Percentiles rank a stretch among this genome's conserved stretches.
Evolutionary conservation across 2,113 vertebrate genomes (phyloP).

Genomic region (Neofelis nebulosa): DNA sequence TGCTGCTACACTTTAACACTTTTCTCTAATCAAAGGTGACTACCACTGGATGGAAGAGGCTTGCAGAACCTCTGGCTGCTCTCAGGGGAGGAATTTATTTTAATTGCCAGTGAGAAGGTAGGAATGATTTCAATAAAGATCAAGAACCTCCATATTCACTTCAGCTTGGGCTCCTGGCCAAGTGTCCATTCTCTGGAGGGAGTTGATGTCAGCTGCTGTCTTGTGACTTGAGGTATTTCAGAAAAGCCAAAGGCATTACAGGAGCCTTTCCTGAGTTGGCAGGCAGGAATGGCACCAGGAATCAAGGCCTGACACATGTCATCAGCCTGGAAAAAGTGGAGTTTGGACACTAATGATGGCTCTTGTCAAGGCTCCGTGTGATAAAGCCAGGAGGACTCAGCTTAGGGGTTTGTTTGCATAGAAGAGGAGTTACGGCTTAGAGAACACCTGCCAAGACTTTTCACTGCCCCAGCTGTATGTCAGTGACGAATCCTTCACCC

Average conservation of each 20-base stretch:
- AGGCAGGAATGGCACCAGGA: constrained; percentile 44
- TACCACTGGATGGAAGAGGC: constrained; percentile 17
- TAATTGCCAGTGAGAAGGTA: constrained; percentile 64
- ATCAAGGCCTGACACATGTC: constrained; percentile 66
- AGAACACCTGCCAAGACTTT: constrained; percentile 50
- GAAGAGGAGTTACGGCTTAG: not conserved
- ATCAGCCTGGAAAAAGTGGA: constrained; percentile 51
- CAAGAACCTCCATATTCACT: constrained; percentile 47
- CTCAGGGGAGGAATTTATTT: constrained; percentile 67
- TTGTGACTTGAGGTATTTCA: constrained; percentile 60
- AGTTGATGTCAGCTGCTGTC: constrained; percentile 50
- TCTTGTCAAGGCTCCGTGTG: constrained; percentile 57
- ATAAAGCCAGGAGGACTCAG: constrained; percentile 31
- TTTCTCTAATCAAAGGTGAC: constrained; percentile 67
- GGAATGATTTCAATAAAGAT: constrained; percentile 59
- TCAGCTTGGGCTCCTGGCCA: constrained; percentile 59
- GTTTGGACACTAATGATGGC: constrained; percentile 70
- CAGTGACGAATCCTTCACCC: not conserved
- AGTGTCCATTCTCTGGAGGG: constrained; percentile 49
- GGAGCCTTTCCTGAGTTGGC: constrained; percentile 56
- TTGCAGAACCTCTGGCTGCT: constrained; percentile 18
- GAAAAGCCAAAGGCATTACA: constrained; percentile 48
- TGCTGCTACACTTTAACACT: constrained; percentile 34
- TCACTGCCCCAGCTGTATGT: not conserved
- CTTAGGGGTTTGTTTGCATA: constrained; percentile 52